These are phyloP conservation scores for Alaudala cheleensis DNA, from an alignment of 2,113 vertebrate species.

Conservation along the genomic window DNA sequence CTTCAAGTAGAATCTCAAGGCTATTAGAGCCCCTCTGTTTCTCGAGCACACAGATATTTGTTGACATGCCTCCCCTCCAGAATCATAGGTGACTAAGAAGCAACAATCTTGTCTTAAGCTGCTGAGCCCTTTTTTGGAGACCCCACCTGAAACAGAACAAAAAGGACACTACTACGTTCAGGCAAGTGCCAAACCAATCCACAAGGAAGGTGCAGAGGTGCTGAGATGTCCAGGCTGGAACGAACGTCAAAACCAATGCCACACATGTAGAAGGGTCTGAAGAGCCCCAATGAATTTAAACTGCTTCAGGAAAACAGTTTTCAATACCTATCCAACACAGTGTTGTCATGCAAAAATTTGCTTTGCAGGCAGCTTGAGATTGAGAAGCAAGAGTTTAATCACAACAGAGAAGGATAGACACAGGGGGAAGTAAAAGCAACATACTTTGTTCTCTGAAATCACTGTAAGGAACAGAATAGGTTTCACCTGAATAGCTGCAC, in stretches of 20 bases:
- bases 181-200: neutral
- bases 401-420: neutral
- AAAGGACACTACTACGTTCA: neutral
- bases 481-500: neutral
- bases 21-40: neutral
- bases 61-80: neutral
- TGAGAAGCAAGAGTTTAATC: neutral
- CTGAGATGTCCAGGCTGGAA: neutral
- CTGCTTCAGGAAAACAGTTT: neutral
- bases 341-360: neutral
- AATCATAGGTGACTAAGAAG: neutral
- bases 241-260: neutral
- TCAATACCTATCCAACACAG: neutral
- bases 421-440: neutral
- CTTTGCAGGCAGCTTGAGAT: neutral
- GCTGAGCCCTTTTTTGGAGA: neutral
- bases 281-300: neutral
- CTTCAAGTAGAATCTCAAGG: neutral
- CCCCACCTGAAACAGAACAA: neutral
- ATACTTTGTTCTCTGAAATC: neutral
- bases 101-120: neutral
- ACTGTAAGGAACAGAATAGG: neutral
- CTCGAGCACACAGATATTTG: neutral
- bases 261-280: neutral
- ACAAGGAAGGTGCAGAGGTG: neutral